A percentile compares a stretch with the other conserved stretches of the same genome.
phyloP scores from a whole-genome alignment of 2,888 invertebrate species.

The Neuroscelio doddi region DNA sequence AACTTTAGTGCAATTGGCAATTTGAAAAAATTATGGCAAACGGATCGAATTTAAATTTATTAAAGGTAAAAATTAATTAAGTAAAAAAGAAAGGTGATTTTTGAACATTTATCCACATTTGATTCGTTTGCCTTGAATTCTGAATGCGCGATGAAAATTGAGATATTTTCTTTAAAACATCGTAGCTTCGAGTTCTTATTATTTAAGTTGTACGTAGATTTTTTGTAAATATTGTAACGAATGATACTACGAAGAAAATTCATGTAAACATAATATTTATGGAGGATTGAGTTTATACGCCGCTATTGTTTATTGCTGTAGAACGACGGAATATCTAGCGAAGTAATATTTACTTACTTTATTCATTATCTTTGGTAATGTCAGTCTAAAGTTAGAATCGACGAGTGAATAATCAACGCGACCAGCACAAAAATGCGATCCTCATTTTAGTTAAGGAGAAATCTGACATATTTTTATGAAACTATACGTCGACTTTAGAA shows the following conservation, averaged over 20 bases:
- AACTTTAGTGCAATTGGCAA: conserved; percentile 53
- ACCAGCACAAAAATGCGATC: conserved; percentile 4
- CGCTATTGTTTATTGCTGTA: conserved; percentile 23
- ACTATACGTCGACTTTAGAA: conserved; percentile 50
- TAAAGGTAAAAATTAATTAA: too few species aligned
- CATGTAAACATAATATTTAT: conserved; percentile 65
- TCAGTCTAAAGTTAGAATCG: too few species aligned
- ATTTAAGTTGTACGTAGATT: conserved; percentile 66
- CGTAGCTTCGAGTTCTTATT: conserved; percentile 56
- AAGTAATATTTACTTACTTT: conserved; percentile 29
- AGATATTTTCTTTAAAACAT: conserved; percentile 55
- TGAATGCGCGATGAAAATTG: conserved; percentile 30
- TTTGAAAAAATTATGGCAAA: conserved; percentile 35
- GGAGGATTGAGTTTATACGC: conserved; percentile 34
- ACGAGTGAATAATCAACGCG: too few species aligned
- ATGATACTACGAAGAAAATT: conserved; percentile 59
- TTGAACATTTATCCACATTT: too few species aligned
- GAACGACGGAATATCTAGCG: conserved; percentile 15
- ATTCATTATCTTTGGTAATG: too few species aligned
- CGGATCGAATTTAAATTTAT: too few species aligned
- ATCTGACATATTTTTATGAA: conserved; percentile 29
- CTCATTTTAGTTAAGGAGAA: too few species aligned
- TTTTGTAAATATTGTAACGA: conserved; percentile 70
- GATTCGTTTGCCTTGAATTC: conserved; percentile 6
- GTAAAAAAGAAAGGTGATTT: too few species aligned